These are phyloP conservation scores for Ctenosaura bakeri DNA, from an alignment of 2,797 vertebrate species.

Conservation along the genomic window DNA sequence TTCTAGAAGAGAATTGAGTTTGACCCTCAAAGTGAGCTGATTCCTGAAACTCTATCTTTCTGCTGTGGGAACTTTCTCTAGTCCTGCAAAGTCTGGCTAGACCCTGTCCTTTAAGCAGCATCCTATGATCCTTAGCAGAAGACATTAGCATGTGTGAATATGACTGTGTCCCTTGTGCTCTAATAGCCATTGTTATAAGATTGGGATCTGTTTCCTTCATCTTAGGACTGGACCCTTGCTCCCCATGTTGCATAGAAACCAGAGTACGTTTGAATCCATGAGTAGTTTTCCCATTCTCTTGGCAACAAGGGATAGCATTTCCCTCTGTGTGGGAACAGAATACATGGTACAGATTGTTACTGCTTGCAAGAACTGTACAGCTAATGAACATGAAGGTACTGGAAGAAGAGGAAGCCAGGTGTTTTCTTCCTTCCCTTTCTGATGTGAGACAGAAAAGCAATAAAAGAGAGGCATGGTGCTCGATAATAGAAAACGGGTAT, in stretches of 20 bases:
- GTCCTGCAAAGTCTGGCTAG: no score
- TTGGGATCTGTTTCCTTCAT: not conserved
- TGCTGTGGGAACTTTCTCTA: not conserved
- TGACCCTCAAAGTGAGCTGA: no score
- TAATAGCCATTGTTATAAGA: not conserved
- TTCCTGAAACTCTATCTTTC: not conserved
- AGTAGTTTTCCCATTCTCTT: not conserved
- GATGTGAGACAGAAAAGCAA: slow-evolving; percentile 35
- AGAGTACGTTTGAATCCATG: not conserved
- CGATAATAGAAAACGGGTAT: slow-evolving; percentile 41
- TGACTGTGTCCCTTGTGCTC: no score
- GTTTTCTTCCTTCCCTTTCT: not conserved
- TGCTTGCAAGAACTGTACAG: slow-evolving; percentile 25
- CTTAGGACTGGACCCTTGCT: not conserved
- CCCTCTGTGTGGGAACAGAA: slow-evolving; percentile 10
- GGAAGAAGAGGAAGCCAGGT: not conserved
- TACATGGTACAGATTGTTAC: slow-evolving; percentile 18
- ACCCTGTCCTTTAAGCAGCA: not conserved
- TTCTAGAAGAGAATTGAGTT: not conserved
- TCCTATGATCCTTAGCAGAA: not conserved
- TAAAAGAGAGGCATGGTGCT: slow-evolving; percentile 42
- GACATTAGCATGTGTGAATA: not conserved
- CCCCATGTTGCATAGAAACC: not conserved
- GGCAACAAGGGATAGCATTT: not conserved
- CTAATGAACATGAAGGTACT: slow-evolving; percentile 26